Evolutionary conservation across 2,797 vertebrate genomes (phyloP), one percentile per base, ranked within the genome.

Genomic region (Myripristis murdjan): DNA sequence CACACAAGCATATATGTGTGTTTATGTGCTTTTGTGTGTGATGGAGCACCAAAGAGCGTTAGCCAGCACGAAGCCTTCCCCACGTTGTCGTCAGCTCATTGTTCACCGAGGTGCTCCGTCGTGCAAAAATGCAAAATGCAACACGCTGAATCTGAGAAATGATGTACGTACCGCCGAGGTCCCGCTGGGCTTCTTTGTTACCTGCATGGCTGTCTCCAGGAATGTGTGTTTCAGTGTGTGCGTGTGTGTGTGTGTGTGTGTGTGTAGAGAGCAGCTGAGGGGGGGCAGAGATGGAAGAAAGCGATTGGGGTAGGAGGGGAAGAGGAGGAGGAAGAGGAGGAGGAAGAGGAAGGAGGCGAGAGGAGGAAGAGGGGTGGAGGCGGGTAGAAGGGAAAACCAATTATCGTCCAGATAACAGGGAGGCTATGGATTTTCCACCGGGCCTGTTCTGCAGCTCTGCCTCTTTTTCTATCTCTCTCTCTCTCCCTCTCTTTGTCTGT

Each of bases 321-420:
- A 54, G 64, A 58, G 37, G 62, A 58, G 58, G n/a, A n/a, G 67
- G 59, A 76, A 52, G 54, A 53, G 14, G 72, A 71, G n/a, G 53
- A 54, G 35, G 56, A 85, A 14, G 35, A 76, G 61, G 77, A 79
- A 67, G 70, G 70, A 79, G 77, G 66, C 9, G 37, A 73, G 67
- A 44, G 20, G 20, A 26, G 39, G 24, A 41, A 47, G 35, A 2
- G 39, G 58, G 1, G 9, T 24, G 24, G 69, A 58, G 82, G n/a
- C n/a, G n/a, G n/a, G n/a, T n/a, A n/a, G n/a, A n/a, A n/a, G 81
- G 81, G 79, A 79, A 86, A 92, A 92, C 86, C 91, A 91, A 93
- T 94, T 93, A 94, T 88, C 20, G 78, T 87, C 64, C 83, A 80
- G 90, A 91, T 93, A 92, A 92, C 88, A 87, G 87, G 61, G 78